Evolutionary conservation across 2,113 vertebrate species (phyloP).

Genomic region (Catagonus wagneri): DNA sequence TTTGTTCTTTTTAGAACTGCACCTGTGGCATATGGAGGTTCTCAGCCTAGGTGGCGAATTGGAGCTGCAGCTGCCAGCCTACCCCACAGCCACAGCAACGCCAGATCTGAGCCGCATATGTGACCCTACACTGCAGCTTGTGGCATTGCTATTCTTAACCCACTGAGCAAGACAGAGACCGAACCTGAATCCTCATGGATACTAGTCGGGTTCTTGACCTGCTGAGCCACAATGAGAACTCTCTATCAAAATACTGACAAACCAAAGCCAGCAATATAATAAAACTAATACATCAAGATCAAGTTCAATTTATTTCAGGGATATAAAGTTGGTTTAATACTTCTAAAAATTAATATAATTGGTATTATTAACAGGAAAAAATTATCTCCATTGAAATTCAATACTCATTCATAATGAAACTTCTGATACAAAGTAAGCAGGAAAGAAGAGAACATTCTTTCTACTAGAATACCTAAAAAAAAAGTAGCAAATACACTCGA

Average conservation of each 20-base stretch:
- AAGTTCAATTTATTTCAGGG: constrained; percentile 32
- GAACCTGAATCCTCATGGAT: too few relatives aligned
- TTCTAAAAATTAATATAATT: background rate
- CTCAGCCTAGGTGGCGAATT: too few relatives aligned
- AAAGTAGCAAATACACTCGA: background rate
- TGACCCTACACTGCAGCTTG: too few relatives aligned
- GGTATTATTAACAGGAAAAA: background rate
- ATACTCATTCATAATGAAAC: constrained; percentile 40
- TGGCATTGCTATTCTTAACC: too few relatives aligned
- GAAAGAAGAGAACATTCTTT: constrained; percentile 14
- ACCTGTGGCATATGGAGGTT: too few relatives aligned
- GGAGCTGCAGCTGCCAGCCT: too few relatives aligned
- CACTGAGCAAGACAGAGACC: too few relatives aligned
- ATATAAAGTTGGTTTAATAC: constrained; percentile 33
- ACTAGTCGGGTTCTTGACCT: too few relatives aligned
- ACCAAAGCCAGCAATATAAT: constrained; percentile 18
- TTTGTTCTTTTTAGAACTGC: too few relatives aligned
- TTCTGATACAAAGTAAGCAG: background rate
- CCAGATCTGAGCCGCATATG: too few relatives aligned
- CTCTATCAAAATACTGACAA: background rate
- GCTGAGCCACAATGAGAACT: too few relatives aligned
- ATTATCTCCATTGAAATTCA: constrained; percentile 38
- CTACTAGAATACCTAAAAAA: background rate
- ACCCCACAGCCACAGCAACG: too few relatives aligned
- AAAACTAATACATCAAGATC: constrained; percentile 23